Percentiles rank a stretch among this genome's conserved stretches.
phyloP scores from a whole-genome alignment of 2,113 vertebrate genomes.

The Calcarius ornatus region DNA sequence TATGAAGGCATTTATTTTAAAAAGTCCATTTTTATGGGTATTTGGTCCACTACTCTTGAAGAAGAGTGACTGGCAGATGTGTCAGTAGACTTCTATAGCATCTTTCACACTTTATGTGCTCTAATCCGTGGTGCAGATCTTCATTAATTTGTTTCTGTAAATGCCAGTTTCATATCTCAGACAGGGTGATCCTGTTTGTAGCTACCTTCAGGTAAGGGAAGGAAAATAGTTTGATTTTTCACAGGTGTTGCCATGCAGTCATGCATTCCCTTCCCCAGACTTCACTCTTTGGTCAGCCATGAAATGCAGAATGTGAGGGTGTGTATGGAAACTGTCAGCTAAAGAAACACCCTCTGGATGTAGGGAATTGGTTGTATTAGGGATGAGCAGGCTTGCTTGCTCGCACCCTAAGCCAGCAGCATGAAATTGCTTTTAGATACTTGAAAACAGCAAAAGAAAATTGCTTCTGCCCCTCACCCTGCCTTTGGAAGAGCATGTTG shows the following conservation, averaged over 20 bases:
- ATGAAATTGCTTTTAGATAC: constrained; percentile 30
- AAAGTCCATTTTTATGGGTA: background rate
- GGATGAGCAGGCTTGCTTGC: background rate
- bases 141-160: background rate
- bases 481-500: background rate
- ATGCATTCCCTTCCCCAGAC: background rate
- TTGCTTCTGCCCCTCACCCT: background rate
- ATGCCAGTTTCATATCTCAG: background rate
- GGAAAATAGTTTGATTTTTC: background rate
- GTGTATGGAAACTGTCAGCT: background rate
- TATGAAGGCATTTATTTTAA: background rate
- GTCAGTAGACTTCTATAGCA: background rate
- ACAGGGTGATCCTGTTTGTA: background rate
- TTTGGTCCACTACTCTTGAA: background rate
- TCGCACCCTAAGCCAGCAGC: background rate
- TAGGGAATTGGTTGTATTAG: background rate
- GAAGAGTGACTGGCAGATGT: background rate
- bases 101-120: background rate
- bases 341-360: background rate
- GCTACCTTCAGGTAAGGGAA: background rate
- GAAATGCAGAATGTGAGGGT: background rate
- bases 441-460: constrained; percentile 5
- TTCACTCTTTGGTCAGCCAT: background rate
- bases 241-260: background rate
- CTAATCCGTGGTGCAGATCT: background rate